Evolutionary conservation across 2,888 invertebrate genomes (phyloP).

Genomic region (Invenusta paracnida): DNA sequence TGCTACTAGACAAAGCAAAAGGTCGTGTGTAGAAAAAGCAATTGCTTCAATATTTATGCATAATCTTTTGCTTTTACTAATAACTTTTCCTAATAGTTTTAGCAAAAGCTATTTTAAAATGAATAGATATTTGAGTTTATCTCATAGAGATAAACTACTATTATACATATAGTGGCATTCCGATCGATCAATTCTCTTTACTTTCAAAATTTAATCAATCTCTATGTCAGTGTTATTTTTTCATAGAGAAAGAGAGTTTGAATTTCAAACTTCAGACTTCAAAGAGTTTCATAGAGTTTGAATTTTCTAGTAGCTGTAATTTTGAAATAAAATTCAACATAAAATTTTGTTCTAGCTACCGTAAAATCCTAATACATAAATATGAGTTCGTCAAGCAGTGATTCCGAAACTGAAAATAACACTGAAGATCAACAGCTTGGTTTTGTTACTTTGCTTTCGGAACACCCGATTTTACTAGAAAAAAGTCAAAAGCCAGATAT

Average conservation of each 20-base stretch:
- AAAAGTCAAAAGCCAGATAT: background rate
- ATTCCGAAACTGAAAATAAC: background rate
- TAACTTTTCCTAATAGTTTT: background rate
- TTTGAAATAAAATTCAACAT: background rate
- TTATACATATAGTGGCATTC: background rate
- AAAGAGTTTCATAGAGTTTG: background rate
- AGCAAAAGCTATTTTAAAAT: background rate
- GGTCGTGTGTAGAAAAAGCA: background rate
- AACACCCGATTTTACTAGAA: background rate
- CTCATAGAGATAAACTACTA: background rate
- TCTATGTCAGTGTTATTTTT: background rate
- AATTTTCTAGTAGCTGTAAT: background rate
- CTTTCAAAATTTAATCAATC: background rate
- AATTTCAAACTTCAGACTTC: background rate
- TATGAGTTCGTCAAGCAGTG: background rate
- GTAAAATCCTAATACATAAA: background rate
- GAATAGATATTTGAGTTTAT: background rate
- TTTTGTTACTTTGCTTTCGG: background rate
- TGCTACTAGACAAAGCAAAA: background rate
- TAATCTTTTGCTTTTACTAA: background rate
- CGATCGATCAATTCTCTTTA: background rate
- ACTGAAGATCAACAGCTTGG: background rate
- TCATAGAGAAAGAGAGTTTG: background rate
- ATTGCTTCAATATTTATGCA: background rate
- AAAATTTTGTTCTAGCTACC: background rate